Base-by-base conservation (phyloP, 1,140 invertebrate species). In the Macrobrachium nipponense region DNA sequence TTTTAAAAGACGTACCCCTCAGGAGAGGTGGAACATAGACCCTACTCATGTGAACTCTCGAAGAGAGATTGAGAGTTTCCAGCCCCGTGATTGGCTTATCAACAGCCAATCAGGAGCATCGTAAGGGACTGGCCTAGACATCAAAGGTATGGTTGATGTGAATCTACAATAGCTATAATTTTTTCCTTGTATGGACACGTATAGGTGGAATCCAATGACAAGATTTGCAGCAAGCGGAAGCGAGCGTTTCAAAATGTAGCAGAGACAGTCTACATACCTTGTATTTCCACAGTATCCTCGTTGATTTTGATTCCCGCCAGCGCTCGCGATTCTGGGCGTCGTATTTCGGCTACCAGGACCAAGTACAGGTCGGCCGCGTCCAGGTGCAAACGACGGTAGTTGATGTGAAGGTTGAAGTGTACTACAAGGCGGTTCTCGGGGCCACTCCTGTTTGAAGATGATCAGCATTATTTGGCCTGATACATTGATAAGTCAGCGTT, bases 391-490 rank as follows among this genome's bases (percentile, higher is more conserved):
- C 92, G 92, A 3, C 92, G 91, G 10, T 94, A 93, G 90, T 95
- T 94, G 72, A 96, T 94, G 82, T 93, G 92, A 15, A 95, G 90
- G 80, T 95, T 94, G 83, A 96, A 96, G 89, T 95, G 94, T 0
- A 96, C 94, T 51, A 95, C 92, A 72, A 95, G 90, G 86, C 95
- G 93, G 78, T 94, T 92, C 15, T 92, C 93, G 87, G 94, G 94
- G 44, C 92, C 92, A 15, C 94, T 95, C 90, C 51, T 91, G 91
- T 68, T 75, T 76, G 84, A 81, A 81, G 85, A 15, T 27, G 20
- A 83, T 5, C 14, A 51, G 36, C 80, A 51, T 66, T 36, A 23
- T 58, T n/a, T 27, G 61, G 58, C 20, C 23, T 15, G 59, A 75
- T n/a, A 80, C 23, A 78, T 6, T 18, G 44, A 23, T 20, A 23